Base-by-base conservation (phyloP, 1,140 invertebrate species). In the Musca vetustissima region DNA sequence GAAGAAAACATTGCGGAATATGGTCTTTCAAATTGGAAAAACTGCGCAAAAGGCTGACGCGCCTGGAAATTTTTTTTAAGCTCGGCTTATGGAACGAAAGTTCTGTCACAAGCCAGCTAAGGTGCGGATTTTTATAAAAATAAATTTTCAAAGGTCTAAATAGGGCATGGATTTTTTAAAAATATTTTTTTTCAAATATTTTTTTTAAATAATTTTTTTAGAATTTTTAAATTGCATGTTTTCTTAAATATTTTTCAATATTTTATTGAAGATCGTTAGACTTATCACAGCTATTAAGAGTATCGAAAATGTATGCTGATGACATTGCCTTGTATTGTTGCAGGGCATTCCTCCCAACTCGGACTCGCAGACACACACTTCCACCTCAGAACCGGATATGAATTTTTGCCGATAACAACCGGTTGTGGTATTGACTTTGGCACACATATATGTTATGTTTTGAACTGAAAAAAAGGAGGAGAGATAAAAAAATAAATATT, bases 381-480 rank as follows among this genome's bases (percentile, higher is more conserved):
- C 78, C 6, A 80, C 76, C 9, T 76, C 74, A 71, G 76, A 75
- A 13, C 78, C 78, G 15, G 73, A 73, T 4, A 72, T 43, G 52
- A 74, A 71, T n/a, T 66, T 73, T 57, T 80, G 75, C 1, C 52
- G 73, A 70, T 76, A 80, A 55, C 78, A 80, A 3, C 78, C 78
- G 25, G 74, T 77, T 13, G 61, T 73, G 11, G 21, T 72, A 32
- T 80, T 80, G 4, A 78, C 78, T 50, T 70, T 76, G 64, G 78
- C 78, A 32, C 78, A 80, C 78, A 80, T 80, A 49, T 80, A 80
- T 0, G 78, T 80, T n/a, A 77, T 79, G 22, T 80, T 80, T 43
- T 80, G 74, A 25, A 80, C 78, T 80, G 17, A 8, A 55, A 48
- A 48, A 15, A n/a, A n/a, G n/a, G 0, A 66, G 24, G 48, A 14